Evolutionary conservation across 1,140 invertebrate species (phyloP), one percentile per base, ranked within the genome.

Genomic region (Saxidomus purpurata): DNA sequence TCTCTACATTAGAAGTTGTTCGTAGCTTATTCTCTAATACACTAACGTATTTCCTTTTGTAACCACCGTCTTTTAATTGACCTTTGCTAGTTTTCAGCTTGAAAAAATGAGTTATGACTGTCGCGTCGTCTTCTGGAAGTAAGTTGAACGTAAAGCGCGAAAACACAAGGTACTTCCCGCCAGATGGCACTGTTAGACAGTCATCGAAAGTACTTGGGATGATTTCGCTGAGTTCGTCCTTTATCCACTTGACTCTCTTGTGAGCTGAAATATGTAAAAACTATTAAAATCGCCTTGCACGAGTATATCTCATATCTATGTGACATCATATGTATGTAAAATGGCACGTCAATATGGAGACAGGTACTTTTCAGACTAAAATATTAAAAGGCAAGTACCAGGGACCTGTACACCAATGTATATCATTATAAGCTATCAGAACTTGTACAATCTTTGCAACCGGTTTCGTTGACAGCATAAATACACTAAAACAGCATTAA

Each of bases 101-200:
- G 9, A 77, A 77, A 55, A 36, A 34, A 28, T 79, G 76, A 36
- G 49, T 79, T 31, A 79, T 31, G 6, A 17, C 2, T 36, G 49
- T 19, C 0, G 15, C 28, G 3, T 55, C 15, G 3, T 36, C 76
- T n/a, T 55, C 34, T 2, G 47, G 31, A 19, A 49, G 76, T 4
- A 79, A 28, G 43, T 79, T 79, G 61, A 69, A 83, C 4, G 81
- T 83, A 36, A 83, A 69, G 38, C 63, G 59, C 9, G 81, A 83
- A 25, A 63, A 17, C 31, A 83, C 59, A 25, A 67, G 59, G n/a
- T 83, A 83, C 22, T 69, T 36, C 25, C 81, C 81, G 55, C 31
- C 40, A 25, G n/a, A 43, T 49, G 81, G 59, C 2, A 83, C 36
- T 25, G 11, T 28, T 0, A 83, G 52, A 69, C 81, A 83, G 8